Conservation (phyloP, 2,113 vertebrate genomes). For the Rhinoderma darwinii region DNA sequence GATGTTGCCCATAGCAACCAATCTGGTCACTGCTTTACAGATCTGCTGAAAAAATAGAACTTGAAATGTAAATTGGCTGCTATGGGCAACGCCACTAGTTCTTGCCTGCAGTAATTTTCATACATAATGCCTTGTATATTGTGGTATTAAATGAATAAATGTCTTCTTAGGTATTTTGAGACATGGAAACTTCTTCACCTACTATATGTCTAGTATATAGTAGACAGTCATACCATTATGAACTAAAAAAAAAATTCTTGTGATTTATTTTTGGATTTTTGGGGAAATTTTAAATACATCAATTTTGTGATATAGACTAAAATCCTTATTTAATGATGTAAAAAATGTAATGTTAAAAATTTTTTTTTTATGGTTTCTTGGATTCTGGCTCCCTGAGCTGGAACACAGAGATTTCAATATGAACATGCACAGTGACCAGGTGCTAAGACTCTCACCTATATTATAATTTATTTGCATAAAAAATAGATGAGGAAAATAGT, state of each 20-base stretch:
- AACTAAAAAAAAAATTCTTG: too few relatives aligned
- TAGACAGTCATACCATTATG: too few relatives aligned
- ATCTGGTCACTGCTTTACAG: background rate
- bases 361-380: background rate
- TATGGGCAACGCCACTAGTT: background rate
- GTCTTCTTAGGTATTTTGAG: too few relatives aligned
- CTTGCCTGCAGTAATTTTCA: background rate
- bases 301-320: background rate
- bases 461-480: constrained; percentile 37
- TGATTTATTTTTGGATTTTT: too few relatives aligned
- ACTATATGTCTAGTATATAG: background rate
- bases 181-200: background rate
- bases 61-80: background rate
- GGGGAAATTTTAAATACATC: background rate
- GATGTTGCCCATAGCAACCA: background rate
- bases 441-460: constrained; percentile 3
- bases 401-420: background rate
- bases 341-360: background rate
- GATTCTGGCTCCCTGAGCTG: constrained; percentile 1
- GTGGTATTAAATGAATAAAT: background rate
- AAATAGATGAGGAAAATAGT: constrained; percentile 4
- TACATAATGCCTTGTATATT: background rate
- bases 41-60: too few relatives aligned
- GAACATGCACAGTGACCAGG: constrained; percentile 18
- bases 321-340: background rate